These are phyloP conservation scores for Mungos mungo DNA, from an alignment of 2,113 vertebrate genomes.

Conservation along the genomic window DNA sequence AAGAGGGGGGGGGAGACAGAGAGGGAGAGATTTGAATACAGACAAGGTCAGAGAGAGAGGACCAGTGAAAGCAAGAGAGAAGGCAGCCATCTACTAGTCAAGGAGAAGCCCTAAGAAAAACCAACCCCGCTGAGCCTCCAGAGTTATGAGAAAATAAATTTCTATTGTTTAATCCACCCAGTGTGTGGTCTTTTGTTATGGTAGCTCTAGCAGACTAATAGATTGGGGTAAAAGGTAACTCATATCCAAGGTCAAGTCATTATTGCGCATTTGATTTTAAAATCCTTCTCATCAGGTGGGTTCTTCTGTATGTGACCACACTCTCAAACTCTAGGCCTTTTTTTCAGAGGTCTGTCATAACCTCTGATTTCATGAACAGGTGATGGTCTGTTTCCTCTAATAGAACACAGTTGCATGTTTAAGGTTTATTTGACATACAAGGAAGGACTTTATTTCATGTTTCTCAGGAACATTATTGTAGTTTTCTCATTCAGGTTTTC, in stretches of 20 bases:
- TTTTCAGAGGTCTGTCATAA: background rate
- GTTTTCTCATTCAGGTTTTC: background rate
- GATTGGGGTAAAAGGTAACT: background rate
- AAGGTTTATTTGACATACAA: background rate
- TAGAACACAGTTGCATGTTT: background rate
- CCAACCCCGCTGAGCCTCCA: background rate
- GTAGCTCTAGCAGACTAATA: background rate
- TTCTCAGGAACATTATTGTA: background rate
- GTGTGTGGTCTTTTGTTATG: background rate
- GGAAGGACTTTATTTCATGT: background rate
- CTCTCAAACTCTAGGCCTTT: background rate
- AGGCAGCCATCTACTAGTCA: background rate
- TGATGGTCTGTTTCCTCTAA: background rate
- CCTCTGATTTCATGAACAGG: background rate
- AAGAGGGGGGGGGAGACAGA: too few species aligned
- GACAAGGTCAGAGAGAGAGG: background rate
- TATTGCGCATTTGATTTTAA: background rate
- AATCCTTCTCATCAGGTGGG: rapidly evolving
- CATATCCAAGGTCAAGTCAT: background rate
- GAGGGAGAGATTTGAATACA: background rate
- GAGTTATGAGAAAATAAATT: background rate
- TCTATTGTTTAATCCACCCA: background rate
- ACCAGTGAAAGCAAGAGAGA: background rate
- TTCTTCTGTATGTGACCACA: background rate
- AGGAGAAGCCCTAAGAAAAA: background rate